Evolutionary conservation across 2,797 vertebrate species (phyloP).

Genomic region (Macrochelys suwanniensis): DNA sequence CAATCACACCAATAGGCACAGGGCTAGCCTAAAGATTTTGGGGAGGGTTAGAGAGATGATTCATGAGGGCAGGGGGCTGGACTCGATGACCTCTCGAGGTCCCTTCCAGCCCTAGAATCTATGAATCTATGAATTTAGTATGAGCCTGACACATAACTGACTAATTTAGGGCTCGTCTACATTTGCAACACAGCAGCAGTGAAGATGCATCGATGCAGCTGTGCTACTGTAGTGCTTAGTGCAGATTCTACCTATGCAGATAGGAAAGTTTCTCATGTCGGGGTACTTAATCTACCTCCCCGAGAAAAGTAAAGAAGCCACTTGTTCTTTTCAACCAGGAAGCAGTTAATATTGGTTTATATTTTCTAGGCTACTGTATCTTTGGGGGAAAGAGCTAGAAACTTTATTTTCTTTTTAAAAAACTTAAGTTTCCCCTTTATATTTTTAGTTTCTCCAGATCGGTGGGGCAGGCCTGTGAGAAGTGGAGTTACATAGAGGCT

Average conservation of each 20-base stretch:
- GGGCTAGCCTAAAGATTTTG: neutral
- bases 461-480: neutral
- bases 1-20: rapidly evolving
- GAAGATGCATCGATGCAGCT: too few relatives aligned
- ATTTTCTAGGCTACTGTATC: rapidly evolving
- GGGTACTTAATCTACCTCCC: too few relatives aligned
- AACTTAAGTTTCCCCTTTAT: neutral
- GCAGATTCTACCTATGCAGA: too few relatives aligned
- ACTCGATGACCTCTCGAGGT: too few relatives aligned
- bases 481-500: neutral
- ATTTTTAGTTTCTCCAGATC: neutral
- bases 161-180: neutral
- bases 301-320: neutral
- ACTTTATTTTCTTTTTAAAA: neutral
- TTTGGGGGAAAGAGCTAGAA: neutral
- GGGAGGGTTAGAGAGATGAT: neutral
- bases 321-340: neutral
- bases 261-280: too few relatives aligned
- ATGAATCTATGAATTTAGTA: too few relatives aligned
- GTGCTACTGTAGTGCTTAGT: too few relatives aligned
- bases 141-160: neutral
- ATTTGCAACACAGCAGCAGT: too few relatives aligned
- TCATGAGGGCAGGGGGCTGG: too few relatives aligned
- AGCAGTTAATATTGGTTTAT: neutral
- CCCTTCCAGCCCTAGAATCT: too few relatives aligned